These are phyloP conservation scores for Beroe forskalii DNA, from an alignment of 37 sponge, comb jelly and placozoan genomes.

Conservation along the genomic window DNA sequence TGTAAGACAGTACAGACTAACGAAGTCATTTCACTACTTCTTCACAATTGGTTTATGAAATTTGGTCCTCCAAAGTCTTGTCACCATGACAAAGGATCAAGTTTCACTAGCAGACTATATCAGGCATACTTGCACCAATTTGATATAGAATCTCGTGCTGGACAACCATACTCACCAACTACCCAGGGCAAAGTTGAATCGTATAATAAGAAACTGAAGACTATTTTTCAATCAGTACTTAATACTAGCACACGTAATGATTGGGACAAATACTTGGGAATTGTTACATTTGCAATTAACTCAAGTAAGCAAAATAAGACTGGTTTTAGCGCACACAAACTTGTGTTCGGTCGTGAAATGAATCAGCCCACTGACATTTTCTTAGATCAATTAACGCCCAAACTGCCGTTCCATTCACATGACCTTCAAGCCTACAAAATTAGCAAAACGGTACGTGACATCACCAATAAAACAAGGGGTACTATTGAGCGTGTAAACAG, in stretches of 20 bases:
- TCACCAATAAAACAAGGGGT: neutral
- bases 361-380: neutral
- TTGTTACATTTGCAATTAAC: slow-evolving; percentile 5
- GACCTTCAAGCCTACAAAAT: neutral
- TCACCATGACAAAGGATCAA: neutral
- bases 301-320: neutral
- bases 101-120: neutral
- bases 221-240: neutral
- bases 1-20: neutral
- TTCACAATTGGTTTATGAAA: neutral
- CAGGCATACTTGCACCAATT: neutral
- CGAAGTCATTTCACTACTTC: neutral
- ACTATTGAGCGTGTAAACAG: neutral
- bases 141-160: neutral
- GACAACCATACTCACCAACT: neutral
- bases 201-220: neutral
- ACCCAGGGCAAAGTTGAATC: neutral
- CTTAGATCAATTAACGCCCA: neutral
- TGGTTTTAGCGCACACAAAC: neutral
- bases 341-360: neutral
- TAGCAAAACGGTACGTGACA: neutral
- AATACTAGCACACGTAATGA: neutral
- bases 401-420: neutral
- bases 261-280: neutral
- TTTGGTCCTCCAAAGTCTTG: neutral